phyloP scores from a whole-genome alignment of 1,140 invertebrate species.

The Chelonus insularis region DNA sequence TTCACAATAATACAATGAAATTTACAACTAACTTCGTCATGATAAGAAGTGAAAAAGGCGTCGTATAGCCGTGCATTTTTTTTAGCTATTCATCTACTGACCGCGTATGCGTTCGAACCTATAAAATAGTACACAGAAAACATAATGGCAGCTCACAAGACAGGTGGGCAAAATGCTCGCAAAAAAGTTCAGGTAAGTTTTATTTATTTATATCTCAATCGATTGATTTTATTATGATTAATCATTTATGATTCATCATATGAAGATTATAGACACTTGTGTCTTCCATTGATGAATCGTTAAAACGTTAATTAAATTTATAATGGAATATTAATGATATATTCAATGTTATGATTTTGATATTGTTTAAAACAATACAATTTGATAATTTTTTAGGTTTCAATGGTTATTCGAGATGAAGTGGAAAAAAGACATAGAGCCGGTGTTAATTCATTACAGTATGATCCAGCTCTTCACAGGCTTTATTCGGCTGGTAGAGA shows the following conservation, averaged over 20 bases:
- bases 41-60: slow-evolving; percentile 4
- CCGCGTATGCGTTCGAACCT: slow-evolving; percentile 9
- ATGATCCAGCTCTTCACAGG: slow-evolving; percentile 83
- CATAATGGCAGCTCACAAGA: slow-evolving; percentile 58
- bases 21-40: not conserved
- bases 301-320: not conserved
- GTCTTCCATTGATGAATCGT: no score
- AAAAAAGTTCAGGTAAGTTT: slow-evolving; percentile 69
- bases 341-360: no score
- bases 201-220: not conserved
- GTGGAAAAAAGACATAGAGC: slow-evolving; percentile 92
- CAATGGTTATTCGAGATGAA: slow-evolving; percentile 97
- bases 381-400: no score
- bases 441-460: slow-evolving; percentile 94
- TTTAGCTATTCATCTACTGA: slow-evolving; percentile 4
- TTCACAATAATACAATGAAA: not conserved
- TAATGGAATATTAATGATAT: no score
- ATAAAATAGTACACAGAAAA: slow-evolving; percentile 16
- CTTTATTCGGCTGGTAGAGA: slow-evolving; percentile 98
- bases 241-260: not conserved
- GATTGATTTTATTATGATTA: slow-evolving; percentile 11
- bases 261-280: no score
- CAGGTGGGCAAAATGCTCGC: slow-evolving; percentile 63
- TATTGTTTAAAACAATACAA: no score
- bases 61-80: slow-evolving; percentile 7